Evolutionary conservation across 2,113 vertebrate species (phyloP), one percentile per base, ranked within the genome.

Genomic region (Alethe castanea): DNA sequence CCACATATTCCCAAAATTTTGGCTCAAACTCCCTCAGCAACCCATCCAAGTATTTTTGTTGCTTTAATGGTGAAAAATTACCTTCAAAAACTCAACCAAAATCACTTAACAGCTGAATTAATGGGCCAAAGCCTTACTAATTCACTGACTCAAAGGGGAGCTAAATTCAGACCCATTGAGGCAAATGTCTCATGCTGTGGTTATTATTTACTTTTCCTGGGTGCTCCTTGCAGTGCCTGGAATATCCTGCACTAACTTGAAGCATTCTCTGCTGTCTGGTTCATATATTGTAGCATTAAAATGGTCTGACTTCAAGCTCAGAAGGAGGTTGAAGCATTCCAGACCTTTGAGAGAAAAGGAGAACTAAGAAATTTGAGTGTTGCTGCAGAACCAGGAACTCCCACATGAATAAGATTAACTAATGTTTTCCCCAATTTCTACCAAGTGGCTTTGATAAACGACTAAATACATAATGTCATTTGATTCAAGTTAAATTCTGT

Each of bases 401-500:
- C 33, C 62, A 53, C 25, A 15, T 57, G 78, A 85, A 65, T 80
- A 77, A 61, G 42, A 90, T 85, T 77, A 88, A 88, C 72, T 88
- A 70, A 93, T 70, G 62, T 93, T 92, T 95, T 88, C 36, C 74
- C 42, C 67, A 80, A 59, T 59, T 82, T 87, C 86, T 85, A 82
- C 54, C 62, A 72, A 95, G 59, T 88, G 79, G 66, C 74, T 81
- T 94, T 76, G 59, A 91, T 94, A 92, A 97, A 86, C 81, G 23
- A 66, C 82, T 93, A 97, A 94, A 80, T 90, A 77, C 52, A 77
- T 91, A 91, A 93, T 77, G 70, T 20, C 82, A 88, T 95, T 97
- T 97, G 93, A 97, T 96, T 97, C 94, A 95, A 91, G 84, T 66
- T 95, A 92, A 97, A 93, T 96, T 98, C 81, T 81, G 81, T 92